Conservation (phyloP, 2,797 vertebrate species). For the Pagetopsis macropterus region DNA sequence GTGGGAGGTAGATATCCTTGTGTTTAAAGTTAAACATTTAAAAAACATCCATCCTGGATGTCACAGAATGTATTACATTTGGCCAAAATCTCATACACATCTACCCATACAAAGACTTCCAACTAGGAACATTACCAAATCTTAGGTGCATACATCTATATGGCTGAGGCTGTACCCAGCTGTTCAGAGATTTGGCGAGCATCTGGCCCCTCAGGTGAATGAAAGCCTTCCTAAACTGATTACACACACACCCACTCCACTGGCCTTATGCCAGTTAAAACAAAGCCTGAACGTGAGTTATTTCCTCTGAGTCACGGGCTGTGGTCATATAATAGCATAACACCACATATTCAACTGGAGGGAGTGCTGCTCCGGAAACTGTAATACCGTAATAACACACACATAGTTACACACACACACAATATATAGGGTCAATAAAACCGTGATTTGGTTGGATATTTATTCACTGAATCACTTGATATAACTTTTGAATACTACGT, state of each 20-base stretch:
- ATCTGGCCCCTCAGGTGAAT: constrained; percentile 59
- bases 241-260: constrained; percentile 32
- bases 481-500: too few relatives aligned
- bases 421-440: constrained; percentile 9
- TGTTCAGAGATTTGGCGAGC: constrained; percentile 59
- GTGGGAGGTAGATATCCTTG: not conserved
- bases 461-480: not conserved
- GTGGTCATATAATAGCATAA: constrained; percentile 50
- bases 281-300: constrained; percentile 34
- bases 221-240: constrained; percentile 55
- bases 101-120: too few relatives aligned
- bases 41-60: constrained; percentile 10
- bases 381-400: constrained; percentile 20
- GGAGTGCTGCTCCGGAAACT: constrained; percentile 44
- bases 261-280: constrained; percentile 43
- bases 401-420: not conserved
- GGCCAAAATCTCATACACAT: not conserved
- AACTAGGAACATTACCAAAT: constrained; percentile 2
- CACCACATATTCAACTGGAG: constrained; percentile 40
- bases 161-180: constrained; percentile 51
- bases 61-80: constrained; percentile 8
- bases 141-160: constrained; percentile 8
- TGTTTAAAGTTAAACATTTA: not conserved
- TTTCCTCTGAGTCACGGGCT: constrained; percentile 70
- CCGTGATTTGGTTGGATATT: not conserved